Evolutionary conservation across 2,797 vertebrate genomes (phyloP), one percentile per base, ranked within the genome.

Genomic region (Siniperca obscura): DNA sequence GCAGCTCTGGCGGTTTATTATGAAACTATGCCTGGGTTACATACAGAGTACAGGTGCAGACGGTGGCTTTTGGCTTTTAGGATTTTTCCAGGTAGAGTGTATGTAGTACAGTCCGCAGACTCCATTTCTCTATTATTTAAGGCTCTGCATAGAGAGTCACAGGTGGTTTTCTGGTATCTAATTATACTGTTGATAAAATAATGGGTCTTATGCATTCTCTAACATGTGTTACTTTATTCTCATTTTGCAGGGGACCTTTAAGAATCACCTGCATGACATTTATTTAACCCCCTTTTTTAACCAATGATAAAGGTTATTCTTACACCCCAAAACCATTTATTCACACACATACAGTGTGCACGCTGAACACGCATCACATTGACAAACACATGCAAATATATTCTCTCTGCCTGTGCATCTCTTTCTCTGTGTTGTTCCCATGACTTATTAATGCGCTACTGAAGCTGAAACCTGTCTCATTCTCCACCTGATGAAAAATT

Each of bases 401-500:
- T 46, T 38, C 66, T 30, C 27, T 53, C 17, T 74, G 12, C 22
- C 62, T 70, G 38, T 59, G 61, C 40, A 68, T 55, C 62, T 44
- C 71, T n/a, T 14, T 56, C 30, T 72, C 42, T 60, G 21, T 59
- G 53, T 66, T 60, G 69, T 30, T n/a, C 14, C 46, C 59, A 89
- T 95, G 25, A 90, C 68, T 94, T 90, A 94, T 94, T 92, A 1
- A 95, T 92, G 83, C 57, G 53, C 42, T 9, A 68, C 75, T 44
- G 86, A 87, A 93, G 73, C 85, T 87, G 90, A 94, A 87, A 92
- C 92, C 92, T 44, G 76, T 73, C 87, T 90, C 82, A 60, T 74
- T 84, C 68, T 74, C n/a, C 61, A n/a, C 22, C 80, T 17, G 25
- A 93, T 95, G 46, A 94, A 95, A 92, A 44, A 93, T 94, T 90